These are phyloP conservation scores for Mormyrus lacerda DNA, from an alignment of 2,113 vertebrate genomes.

Conservation along the genomic window DNA sequence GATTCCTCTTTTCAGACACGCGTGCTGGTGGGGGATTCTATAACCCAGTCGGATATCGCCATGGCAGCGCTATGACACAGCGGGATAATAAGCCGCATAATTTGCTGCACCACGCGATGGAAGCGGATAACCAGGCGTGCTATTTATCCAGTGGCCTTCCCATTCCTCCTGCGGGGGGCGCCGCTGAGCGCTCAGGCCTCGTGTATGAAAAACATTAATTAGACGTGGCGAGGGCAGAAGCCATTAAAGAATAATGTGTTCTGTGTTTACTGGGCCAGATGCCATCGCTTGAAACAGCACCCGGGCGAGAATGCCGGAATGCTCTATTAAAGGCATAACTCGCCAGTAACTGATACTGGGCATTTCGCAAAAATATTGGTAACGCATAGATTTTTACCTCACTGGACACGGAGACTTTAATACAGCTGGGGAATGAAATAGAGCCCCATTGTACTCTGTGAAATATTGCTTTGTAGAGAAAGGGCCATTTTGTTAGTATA, in stretches of 20 bases:
- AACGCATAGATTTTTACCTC: not conserved
- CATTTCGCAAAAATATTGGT: not conserved
- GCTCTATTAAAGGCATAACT: not conserved
- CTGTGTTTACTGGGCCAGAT: not conserved
- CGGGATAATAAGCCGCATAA: constrained; percentile 57
- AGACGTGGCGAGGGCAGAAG: not conserved
- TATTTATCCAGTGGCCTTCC: constrained; percentile 19
- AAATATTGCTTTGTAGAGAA: not conserved
- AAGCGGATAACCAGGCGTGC: constrained; percentile 39
- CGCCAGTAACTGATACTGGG: not conserved
- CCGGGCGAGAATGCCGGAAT: not conserved
- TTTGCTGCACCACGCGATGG: constrained; percentile 51
- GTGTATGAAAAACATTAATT: constrained; percentile 13
- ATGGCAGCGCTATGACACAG: constrained; percentile 45
- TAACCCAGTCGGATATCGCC: constrained; percentile 51
- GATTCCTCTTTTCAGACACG: not conserved
- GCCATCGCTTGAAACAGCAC: constrained; percentile 3
- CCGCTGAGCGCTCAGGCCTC: not conserved
- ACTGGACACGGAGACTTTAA: not conserved
- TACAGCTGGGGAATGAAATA: not conserved
- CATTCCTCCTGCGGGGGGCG: not conserved
- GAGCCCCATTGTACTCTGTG: not conserved
- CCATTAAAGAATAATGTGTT: constrained; percentile 3
- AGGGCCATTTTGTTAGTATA: not conserved
- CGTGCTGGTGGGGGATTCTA: not conserved